Evolutionary conservation across 2,797 vertebrate genomes (phyloP).

Genomic region (Scyliorhinus canicula): DNA sequence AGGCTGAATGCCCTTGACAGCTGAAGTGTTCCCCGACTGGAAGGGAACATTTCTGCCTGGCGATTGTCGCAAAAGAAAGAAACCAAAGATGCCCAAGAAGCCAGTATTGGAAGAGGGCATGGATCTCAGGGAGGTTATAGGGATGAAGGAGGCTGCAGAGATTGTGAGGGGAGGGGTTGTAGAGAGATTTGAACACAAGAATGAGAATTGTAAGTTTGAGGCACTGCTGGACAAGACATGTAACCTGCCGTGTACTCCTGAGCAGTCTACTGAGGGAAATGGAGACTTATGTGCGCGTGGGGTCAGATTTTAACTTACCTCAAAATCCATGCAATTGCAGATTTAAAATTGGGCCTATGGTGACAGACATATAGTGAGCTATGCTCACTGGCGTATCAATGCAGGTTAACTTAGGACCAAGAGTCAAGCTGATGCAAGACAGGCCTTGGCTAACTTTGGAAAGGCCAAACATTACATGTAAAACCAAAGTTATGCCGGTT

Average conservation of each 20-base stretch:
- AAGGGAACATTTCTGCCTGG: too few relatives aligned
- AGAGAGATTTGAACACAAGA: not conserved
- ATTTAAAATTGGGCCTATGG: not conserved
- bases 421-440: not conserved
- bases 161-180: not conserved
- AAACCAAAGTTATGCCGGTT: not conserved
- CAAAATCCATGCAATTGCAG: not conserved
- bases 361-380: not conserved
- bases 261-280: not conserved
- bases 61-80: too few relatives aligned
- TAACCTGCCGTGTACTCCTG: not conserved
- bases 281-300: too few relatives aligned
- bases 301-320: not conserved
- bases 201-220: not conserved
- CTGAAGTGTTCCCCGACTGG: too few relatives aligned
- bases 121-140: not conserved
- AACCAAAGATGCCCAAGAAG: not conserved
- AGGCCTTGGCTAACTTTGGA: not conserved
- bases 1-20: too few relatives aligned
- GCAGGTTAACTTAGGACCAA: not conserved
- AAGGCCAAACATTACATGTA: not conserved
- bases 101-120: not conserved
- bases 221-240: not conserved
- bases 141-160: not conserved
- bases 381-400: not conserved